Evolutionary conservation across 2,797 vertebrate species (phyloP), one percentile per base, ranked within the genome.

Genomic region (Leucoraja ocellata): DNA sequence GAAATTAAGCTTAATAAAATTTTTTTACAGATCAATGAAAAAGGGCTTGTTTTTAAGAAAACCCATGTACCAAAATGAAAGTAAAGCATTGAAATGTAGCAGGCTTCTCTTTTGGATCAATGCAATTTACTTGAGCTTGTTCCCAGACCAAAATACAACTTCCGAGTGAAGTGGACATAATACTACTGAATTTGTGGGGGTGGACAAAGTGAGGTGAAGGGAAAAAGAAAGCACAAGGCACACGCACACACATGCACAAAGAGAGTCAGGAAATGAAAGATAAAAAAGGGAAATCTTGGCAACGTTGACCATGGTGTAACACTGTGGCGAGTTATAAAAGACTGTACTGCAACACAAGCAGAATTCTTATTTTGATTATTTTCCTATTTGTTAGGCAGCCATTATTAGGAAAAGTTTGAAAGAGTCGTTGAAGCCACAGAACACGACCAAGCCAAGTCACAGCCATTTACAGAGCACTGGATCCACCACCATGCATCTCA

Each of bases 41-140:
- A 73, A 25, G 0, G 23, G 21, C 9, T 4, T 6, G 39, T 54
- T 54, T 54, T 11, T 63, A 25, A 54, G 46, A 54, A 54, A 46
- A 91, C 9, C 3, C 73, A 71, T 71, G 1, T 16, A 91, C 9
- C 1, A 13, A 71, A 71, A 71, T 18, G 18, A 71, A 63, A 84
- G 10, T 84, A n/a, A 63, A 88, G 61, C 18, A 0, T 54, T 54
- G 46, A 54, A 54, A 71, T 18, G 18, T 68, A 5, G 28, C 63
- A 90, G 16, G n/a, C 86, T 68, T 90, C 63, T 63, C 1, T 16
- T 65, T 21, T 90, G 86, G 86, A 90, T 90, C 61, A 90, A 88
- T 65, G 86, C 61, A 61, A 90, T 65, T 5, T 36, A 18, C 86
- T 90, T 90, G 63, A n/a, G 36, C 86, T 68, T 16, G 63, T 65